Percentiles rank a stretch among this genome's conserved stretches.
Evolutionary conservation across 2,888 invertebrate genomes (phyloP).

Genomic region (Drosophila greeni): DNA sequence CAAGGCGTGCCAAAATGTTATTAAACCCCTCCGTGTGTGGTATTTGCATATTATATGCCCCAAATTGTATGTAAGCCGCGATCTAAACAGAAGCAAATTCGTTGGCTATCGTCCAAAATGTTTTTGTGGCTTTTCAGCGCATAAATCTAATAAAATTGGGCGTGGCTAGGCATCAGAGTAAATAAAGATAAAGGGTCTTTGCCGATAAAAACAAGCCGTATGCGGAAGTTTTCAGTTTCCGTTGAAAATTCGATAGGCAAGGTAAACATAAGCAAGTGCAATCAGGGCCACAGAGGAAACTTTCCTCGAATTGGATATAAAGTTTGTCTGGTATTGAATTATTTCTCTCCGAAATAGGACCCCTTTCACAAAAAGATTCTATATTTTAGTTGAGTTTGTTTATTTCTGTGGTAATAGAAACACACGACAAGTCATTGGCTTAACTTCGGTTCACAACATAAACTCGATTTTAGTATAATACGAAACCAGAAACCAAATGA

Average conservation of each 20-base stretch:
- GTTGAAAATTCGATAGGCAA: slow-evolving; percentile 1
- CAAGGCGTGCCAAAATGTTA: slow-evolving; percentile 53
- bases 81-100: slow-evolving; percentile 33
- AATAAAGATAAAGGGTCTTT: slow-evolving; percentile 14
- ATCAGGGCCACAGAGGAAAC: not conserved
- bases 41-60: slow-evolving; percentile 53
- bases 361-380: not conserved
- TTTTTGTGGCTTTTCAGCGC: slow-evolving; percentile 25
- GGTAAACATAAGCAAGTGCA: slow-evolving; percentile 1
- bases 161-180: slow-evolving; percentile 20
- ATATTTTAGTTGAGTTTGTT: not conserved
- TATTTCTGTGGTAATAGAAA: not conserved
- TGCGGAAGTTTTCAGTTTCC: slow-evolving; percentile 4
- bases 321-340: not conserved
- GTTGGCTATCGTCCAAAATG: slow-evolving; percentile 35
- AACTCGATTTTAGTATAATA: not conserved
- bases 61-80: slow-evolving; percentile 16
- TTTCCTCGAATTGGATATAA: no score
- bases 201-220: slow-evolving; percentile 2
- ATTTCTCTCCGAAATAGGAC: not conserved
- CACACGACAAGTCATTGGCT: not conserved
- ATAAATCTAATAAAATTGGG: slow-evolving; percentile 38
- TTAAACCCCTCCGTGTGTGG: slow-evolving; percentile 44
- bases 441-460: not conserved
- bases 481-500: not conserved